Percentiles rank a stretch among this genome's conserved stretches.
Conservation (phyloP, 2,113 vertebrate genomes). For the Nothocercus nigrocapillus region DNA sequence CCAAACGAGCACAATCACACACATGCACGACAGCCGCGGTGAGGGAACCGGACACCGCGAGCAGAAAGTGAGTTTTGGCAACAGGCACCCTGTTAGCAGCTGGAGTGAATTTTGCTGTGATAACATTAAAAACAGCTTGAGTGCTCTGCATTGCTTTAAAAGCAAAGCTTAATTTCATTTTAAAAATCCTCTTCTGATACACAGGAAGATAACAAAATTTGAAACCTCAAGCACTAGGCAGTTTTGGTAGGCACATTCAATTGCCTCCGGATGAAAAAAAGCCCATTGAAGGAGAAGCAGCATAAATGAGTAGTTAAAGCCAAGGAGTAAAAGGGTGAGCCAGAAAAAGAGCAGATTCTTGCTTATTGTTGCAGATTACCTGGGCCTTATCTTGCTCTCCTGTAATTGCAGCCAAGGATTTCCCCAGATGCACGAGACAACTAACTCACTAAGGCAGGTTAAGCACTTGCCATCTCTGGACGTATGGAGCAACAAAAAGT, state of each 20-base stretch:
- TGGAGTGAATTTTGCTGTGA: conserved; percentile 22
- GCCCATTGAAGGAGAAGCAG: not conserved
- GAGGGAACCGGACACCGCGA: not conserved
- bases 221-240: not conserved
- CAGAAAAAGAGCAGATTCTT: not conserved
- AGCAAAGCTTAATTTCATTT: not conserved
- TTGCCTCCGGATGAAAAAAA: not conserved
- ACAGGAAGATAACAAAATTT: not conserved
- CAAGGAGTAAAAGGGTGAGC: not conserved
- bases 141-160: conserved; percentile 12
- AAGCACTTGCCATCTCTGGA: not conserved
- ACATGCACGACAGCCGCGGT: rapidly evolving
- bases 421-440: not conserved
- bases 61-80: conserved; percentile 55
- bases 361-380: not conserved
- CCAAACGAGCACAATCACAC: not conserved
- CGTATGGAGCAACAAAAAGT: not conserved
- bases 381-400: not conserved
- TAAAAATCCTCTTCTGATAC: conserved; percentile 7
- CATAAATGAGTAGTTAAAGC: not conserved
- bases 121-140: conserved; percentile 39
- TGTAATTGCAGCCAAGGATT: not conserved
- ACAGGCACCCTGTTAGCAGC: not conserved
- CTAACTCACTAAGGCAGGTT: not conserved
- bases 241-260: not conserved